Evolutionary conservation across 2,888 invertebrate species (phyloP).

Genomic region (Pollenia amentaria): DNA sequence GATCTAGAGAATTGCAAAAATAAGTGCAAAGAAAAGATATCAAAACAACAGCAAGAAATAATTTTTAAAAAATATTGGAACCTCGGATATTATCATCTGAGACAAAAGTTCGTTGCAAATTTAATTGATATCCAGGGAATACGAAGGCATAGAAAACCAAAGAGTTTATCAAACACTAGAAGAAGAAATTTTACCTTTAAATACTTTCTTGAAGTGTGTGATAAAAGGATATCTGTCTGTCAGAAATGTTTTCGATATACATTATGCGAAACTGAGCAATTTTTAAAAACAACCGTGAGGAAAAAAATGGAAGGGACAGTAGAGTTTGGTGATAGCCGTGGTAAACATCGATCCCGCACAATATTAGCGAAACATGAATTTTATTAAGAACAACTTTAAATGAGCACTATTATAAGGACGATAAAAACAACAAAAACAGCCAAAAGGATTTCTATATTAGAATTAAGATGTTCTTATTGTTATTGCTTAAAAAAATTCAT

Average conservation of each 20-base stretch:
- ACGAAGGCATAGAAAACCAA: not conserved
- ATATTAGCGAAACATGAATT: too few species aligned
- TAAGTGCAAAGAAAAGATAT: slow-evolving; percentile 15
- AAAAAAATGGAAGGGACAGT: slow-evolving; percentile 1
- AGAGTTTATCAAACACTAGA: too few species aligned
- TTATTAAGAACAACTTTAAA: too few species aligned
- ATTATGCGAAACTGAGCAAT: not conserved
- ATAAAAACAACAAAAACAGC: too few species aligned
- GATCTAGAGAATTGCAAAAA: not conserved
- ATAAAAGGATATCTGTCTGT: not conserved
- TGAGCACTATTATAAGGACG: too few species aligned
- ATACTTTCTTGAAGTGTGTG: not conserved
- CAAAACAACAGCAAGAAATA: not conserved
- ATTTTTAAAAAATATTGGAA: slow-evolving; percentile 19
- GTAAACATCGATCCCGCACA: not conserved
- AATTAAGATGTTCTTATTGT: too few species aligned
- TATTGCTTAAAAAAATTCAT: too few species aligned
- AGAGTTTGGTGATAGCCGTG: not conserved
- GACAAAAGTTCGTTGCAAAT: slow-evolving; percentile 2
- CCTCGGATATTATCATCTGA: slow-evolving; percentile 2
- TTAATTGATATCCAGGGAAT: slow-evolving; percentile 7
- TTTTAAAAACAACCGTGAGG: slow-evolving; percentile 1
- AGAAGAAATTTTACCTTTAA: not conserved
- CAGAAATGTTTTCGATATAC: slow-evolving; percentile 14
- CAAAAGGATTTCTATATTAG: too few species aligned